Evolutionary conservation across 2,888 invertebrate genomes (phyloP), one percentile per base, ranked within the genome.

Genomic region (Hofmannophila pseudospretella): DNA sequence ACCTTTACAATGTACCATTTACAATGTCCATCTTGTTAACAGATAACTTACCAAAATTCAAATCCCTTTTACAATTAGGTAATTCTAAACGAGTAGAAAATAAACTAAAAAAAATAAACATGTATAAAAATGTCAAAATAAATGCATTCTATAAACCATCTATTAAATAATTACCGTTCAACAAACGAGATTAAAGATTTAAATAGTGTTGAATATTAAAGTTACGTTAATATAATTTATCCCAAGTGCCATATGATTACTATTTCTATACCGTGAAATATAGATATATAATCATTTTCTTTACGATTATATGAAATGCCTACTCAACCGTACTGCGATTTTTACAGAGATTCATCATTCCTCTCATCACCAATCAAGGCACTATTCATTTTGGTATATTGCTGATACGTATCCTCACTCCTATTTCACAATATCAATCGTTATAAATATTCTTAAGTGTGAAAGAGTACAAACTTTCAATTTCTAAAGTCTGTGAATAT

Each of bases 251-350:
- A 56, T 52, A 80, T 84, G 86, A 86, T 86, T 86, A 85, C 67
- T 86, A 86, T 86, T 78, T 85, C 86, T 86, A 86, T 86, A 86
- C 86, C 58, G 85, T 73, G 74, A 76, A 75, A 82, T 86, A 86
- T 86, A 86, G 86, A 86, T 65, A 75, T 86, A 84, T 85, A 86
- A 86, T 86, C 86, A 86, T 60, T 67, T 58, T 54, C 58, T 58
- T 52, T 59, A 59, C 58, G 59, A 63, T 54, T 55, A 54, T 56
- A 57, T 58, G 51, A 57, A 54, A 61, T 67, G 66, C 62, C 64
- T 70, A 67, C 47, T 54, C 65, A 68, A 58, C 56, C 70, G 58
- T 66, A 67, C 59, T 62, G 56, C 49, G 67, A 75, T 77, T 72
- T 75, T 74, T 67, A 59, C 44, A 73, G 69, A 76, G 67, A 71